These are phyloP conservation scores for Gadus chalcogrammus DNA, from an alignment of 2,113 vertebrate species.

Conservation along the genomic window DNA sequence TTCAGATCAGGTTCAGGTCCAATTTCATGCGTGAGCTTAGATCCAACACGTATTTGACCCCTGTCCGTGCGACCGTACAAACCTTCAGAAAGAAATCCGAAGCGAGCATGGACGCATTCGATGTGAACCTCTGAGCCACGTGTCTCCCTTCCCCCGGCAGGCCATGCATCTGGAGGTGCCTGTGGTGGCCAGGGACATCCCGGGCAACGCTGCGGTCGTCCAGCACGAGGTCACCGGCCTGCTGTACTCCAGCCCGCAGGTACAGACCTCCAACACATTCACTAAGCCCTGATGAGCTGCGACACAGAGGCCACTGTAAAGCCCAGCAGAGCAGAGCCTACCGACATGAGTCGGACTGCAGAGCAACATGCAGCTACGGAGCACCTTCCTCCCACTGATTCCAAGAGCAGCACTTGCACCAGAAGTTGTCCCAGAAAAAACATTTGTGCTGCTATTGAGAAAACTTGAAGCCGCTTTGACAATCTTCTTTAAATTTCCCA, in stretches of 20 bases:
- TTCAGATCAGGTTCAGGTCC: too few species aligned
- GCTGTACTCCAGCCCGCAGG: slow-evolving; percentile 84
- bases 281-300: slow-evolving; percentile 22
- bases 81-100: too few species aligned
- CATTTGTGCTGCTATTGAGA: not conserved
- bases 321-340: slow-evolving; percentile 4
- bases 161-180: slow-evolving; percentile 89
- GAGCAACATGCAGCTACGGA: not conserved
- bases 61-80: too few species aligned
- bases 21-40: too few species aligned
- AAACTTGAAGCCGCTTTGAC: slow-evolving; percentile 3
- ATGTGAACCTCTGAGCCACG: too few species aligned
- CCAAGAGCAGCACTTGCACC: not conserved
- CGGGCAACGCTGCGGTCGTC: slow-evolving; percentile 85
- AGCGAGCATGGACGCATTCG: too few species aligned
- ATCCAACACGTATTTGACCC: too few species aligned
- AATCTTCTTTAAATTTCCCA: slow-evolving; percentile 20
- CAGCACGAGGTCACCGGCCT: slow-evolving; percentile 81
- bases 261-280: slow-evolving; percentile 43
- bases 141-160: slow-evolving; percentile 52
- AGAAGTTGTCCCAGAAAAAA: not conserved
- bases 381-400: too few species aligned
- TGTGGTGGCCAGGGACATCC: slow-evolving; percentile 85
- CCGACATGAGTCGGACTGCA: slow-evolving; percentile 12
- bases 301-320: not conserved